phyloP scores from a whole-genome alignment of 2,888 invertebrate species.

The Drosophila mulleri region DNA sequence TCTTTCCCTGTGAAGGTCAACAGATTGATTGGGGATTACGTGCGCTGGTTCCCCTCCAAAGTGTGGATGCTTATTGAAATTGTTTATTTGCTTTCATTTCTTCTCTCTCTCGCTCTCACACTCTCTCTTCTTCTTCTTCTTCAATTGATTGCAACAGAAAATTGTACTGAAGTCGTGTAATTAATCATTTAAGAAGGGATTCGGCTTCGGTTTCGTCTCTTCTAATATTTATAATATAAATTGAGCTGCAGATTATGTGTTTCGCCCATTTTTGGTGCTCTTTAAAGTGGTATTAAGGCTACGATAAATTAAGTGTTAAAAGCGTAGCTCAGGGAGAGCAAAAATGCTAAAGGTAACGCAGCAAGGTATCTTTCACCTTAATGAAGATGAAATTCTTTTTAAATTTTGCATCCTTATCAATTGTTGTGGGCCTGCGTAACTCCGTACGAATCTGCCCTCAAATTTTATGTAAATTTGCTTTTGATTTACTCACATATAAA shows the following conservation, averaged over 20 bases:
- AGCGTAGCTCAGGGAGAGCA: constrained; percentile 6
- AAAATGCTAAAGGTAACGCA: too few relatives aligned
- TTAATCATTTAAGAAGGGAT: constrained; percentile 62
- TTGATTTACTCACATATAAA: constrained; percentile 26
- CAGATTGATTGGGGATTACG: constrained; percentile 76
- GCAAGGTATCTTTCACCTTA: not conserved
- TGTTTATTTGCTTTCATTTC: constrained; percentile 43
- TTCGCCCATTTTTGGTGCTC: constrained; percentile 3
- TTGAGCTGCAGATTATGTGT: constrained; percentile 37
- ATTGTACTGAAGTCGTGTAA: constrained; percentile 61
- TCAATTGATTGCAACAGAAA: constrained; percentile 71
- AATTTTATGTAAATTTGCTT: constrained; percentile 13
- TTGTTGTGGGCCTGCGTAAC: not conserved
- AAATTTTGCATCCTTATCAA: not conserved
- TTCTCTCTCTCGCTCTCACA: not conserved
- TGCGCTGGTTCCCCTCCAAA: constrained; percentile 1
- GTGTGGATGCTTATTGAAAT: constrained; percentile 58
- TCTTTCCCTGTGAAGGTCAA: constrained; percentile 61
- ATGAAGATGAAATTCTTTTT: not conserved
- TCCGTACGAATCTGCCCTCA: not conserved
- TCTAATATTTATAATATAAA: constrained; percentile 73
- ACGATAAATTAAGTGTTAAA: constrained; percentile 44
- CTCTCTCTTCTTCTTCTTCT: not conserved
- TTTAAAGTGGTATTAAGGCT: not conserved
- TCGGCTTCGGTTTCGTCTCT: not conserved